These are phyloP conservation scores for Miltochrista miniata DNA, from an alignment of 2,888 invertebrate species.

Conservation along the genomic window DNA sequence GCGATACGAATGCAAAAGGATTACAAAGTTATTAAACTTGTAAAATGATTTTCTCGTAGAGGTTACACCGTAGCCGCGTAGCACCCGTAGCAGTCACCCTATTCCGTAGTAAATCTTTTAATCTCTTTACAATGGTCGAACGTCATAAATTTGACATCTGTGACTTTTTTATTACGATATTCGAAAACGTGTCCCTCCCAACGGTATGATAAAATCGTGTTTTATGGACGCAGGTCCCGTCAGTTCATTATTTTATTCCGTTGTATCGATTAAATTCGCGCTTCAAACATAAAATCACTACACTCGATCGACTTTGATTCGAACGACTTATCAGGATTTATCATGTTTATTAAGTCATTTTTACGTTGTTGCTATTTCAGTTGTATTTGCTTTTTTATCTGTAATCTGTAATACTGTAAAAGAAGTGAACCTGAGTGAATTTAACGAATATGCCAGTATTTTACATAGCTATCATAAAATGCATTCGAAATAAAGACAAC, in stretches of 20 bases:
- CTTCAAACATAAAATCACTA: constrained; percentile 42
- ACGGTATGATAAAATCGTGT: constrained; percentile 81
- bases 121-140: constrained; percentile 81
- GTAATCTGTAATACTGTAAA: too few relatives aligned
- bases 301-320: constrained; percentile 30
- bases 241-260: constrained; percentile 78
- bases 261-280: constrained; percentile 71
- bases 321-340: constrained; percentile 3
- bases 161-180: constrained; percentile 83
- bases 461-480: too few relatives aligned
- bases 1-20: constrained; percentile 41
- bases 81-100: constrained; percentile 48
- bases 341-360: too few relatives aligned
- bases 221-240: constrained; percentile 73
- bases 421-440: too few relatives aligned
- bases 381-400: too few relatives aligned
- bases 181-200: constrained; percentile 79
- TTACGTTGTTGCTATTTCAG: too few relatives aligned
- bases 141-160: constrained; percentile 83
- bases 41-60: constrained; percentile 55
- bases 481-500: too few relatives aligned
- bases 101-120: constrained; percentile 79
- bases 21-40: constrained; percentile 60
- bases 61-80: constrained; percentile 50
- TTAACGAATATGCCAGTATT: too few relatives aligned